Base-by-base conservation (phyloP, 2,888 invertebrate genomes). In the Tenthredo distinguenda region DNA sequence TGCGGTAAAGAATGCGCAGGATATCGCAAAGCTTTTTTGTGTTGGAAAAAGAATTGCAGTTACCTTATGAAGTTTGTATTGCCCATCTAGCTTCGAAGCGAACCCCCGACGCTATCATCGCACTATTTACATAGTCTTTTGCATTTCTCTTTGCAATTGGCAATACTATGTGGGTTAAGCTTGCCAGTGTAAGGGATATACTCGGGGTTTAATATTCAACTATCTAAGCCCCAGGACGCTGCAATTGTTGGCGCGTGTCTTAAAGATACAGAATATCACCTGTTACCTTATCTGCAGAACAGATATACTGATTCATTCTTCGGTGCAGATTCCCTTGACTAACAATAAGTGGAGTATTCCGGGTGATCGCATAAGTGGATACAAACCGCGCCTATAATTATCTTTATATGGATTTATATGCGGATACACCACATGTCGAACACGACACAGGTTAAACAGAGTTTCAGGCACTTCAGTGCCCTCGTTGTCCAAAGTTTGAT, bases 401-500 rank as follows among this genome's bases (percentile, higher is more conserved):
- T 34, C 68, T 68, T 18, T 6, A 68, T 18, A 12, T 18, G 68
- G 68, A 43, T 43, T 74, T 31, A 55, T 55, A 31, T 77, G 50
- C 34, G 18, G 55, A 50, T 50, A 5, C 40, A 76, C 55, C 34
- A 34, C 31, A 50, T 47, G 47, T n/a, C n/a, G 21, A 34, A 31
- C n/a, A 12, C 15, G 34, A 77, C 9, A 47, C 77, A 50, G 18
- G 31, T 47, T 55, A 31, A 18, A 7, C 50, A 55, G 31, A 77
- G n/a, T 55, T 55, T 77, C 15, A 18, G 31, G 50, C 12, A 55
- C 50, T 47, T 55, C 21, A 21, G 58, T 58, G 21, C 62, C 40
- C 31, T 37, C 10, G 21, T 26, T 81, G 40, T 43, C 37, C 40
- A 58, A 81, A 81, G 81, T 81, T 81, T 81, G n/a, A 81, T 81